Evolutionary conservation across 1,140 invertebrate genomes (phyloP).

Genomic region (Phenacoccus solenopsis): DNA sequence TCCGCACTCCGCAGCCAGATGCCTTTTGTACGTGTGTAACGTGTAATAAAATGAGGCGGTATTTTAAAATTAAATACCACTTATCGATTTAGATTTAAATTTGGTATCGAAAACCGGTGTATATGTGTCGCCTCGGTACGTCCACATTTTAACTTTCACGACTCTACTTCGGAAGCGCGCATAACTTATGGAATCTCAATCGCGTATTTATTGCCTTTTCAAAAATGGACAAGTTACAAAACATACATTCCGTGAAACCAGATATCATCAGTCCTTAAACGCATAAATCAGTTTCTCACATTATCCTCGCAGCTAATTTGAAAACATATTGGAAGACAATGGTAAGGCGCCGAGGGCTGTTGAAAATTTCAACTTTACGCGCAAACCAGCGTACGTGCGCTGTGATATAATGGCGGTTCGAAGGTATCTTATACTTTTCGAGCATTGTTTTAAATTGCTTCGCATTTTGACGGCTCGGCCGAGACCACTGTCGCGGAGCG

Average conservation of each 20-base stretch:
- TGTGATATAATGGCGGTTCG: no score
- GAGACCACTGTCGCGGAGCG: no score
- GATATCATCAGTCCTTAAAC: conserved; percentile 14
- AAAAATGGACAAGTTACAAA: conserved; percentile 15
- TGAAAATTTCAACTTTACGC: not conserved
- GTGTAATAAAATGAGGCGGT: not conserved
- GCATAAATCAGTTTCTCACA: conserved; percentile 14
- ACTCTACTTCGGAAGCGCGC: conserved; percentile 6
- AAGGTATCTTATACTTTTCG: no score
- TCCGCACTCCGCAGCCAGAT: not conserved
- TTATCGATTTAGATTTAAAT: conserved; percentile 3
- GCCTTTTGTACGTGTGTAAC: no score
- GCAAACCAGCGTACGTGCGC: no score
- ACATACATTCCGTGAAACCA: conserved; percentile 16
- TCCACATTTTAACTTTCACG: not conserved
- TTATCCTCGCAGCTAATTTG: conserved; percentile 1
- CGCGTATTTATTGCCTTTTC: conserved; percentile 11
- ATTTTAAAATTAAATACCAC: not conserved
- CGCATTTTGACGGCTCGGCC: no score
- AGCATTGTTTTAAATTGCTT: no score
- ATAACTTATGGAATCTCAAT: conserved; percentile 17
- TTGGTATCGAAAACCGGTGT: not conserved
- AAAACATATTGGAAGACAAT: not conserved
- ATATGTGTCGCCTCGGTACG: not conserved
- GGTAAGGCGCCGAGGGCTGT: not conserved